Evolutionary conservation across 2,797 vertebrate species (phyloP).

Genomic region (Cyprinodon diabolis): DNA sequence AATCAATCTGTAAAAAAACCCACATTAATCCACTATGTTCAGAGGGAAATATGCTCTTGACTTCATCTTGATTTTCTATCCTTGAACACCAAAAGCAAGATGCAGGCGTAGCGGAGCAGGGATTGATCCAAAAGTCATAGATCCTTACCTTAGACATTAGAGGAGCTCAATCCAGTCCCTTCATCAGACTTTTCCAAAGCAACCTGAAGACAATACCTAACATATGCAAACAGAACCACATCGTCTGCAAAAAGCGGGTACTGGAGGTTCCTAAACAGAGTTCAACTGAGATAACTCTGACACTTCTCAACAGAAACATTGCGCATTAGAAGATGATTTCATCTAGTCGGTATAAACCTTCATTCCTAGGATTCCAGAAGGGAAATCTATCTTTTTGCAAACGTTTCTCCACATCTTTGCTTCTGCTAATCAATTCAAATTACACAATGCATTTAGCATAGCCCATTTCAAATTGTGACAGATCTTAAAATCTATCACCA

Average conservation of each 20-base stretch:
- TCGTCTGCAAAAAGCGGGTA: not conserved
- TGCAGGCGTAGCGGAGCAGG: not conserved
- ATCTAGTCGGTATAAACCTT: not conserved
- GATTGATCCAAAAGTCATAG: too few species aligned
- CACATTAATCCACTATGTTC: too few species aligned
- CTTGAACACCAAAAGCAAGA: too few species aligned
- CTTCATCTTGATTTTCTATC: too few species aligned
- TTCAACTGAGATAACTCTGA: not conserved
- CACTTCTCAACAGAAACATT: not conserved
- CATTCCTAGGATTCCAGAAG: not conserved
- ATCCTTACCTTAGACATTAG: not conserved
- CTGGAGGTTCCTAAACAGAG: not conserved
- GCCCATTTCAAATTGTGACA: not conserved
- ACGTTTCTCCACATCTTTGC: not conserved
- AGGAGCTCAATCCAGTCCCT: not conserved
- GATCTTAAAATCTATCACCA: not conserved
- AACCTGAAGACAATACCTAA: not conserved
- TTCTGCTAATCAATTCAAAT: not conserved
- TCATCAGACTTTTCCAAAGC: not conserved
- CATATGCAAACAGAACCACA: not conserved
- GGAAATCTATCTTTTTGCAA: not conserved
- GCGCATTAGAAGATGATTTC: not conserved
- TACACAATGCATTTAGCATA: not conserved
- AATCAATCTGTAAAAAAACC: too few species aligned
- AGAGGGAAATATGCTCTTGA: too few species aligned